These are phyloP conservation scores for Pseudeuparius sepicola DNA, from an alignment of 2,888 invertebrate species.

Conservation along the genomic window DNA sequence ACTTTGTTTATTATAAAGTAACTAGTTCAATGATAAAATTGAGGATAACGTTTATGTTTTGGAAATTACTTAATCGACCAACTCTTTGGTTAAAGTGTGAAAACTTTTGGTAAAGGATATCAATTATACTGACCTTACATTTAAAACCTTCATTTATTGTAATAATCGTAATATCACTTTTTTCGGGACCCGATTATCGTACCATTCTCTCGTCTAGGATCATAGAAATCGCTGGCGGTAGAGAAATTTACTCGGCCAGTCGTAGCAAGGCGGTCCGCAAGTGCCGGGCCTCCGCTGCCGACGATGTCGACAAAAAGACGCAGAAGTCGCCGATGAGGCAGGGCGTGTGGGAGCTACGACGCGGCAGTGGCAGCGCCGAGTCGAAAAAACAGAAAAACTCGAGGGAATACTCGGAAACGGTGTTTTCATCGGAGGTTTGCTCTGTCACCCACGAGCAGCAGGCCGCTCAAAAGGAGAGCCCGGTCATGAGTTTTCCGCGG, in stretches of 20 bases:
- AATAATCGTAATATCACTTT: too few relatives aligned
- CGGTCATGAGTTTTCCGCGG: conserved; percentile 55
- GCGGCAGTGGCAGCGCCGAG: too few relatives aligned
- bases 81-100: too few relatives aligned
- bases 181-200: too few relatives aligned
- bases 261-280: conserved; percentile 68
- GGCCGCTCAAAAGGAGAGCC: conserved; percentile 39
- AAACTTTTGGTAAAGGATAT: too few relatives aligned
- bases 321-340: conserved; percentile 45
- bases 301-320: conserved; percentile 38
- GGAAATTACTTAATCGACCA: too few relatives aligned
- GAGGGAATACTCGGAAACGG: conserved; percentile 50
- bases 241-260: conserved; percentile 76
- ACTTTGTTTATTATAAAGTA: too few relatives aligned
- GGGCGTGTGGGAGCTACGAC: conserved; percentile 49
- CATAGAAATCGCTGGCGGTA: conserved; percentile 70
- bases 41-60: too few relatives aligned
- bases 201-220: conserved; percentile 41
- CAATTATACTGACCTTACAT: too few relatives aligned
- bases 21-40: too few relatives aligned
- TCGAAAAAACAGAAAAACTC: conserved; percentile 45
- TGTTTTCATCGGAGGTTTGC: conserved; percentile 51
- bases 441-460: conserved; percentile 42
- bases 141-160: too few relatives aligned
- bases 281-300: conserved; percentile 47